These are phyloP conservation scores for Corythornis vintsioides DNA, from an alignment of 2,113 vertebrate genomes.

Conservation along the genomic window DNA sequence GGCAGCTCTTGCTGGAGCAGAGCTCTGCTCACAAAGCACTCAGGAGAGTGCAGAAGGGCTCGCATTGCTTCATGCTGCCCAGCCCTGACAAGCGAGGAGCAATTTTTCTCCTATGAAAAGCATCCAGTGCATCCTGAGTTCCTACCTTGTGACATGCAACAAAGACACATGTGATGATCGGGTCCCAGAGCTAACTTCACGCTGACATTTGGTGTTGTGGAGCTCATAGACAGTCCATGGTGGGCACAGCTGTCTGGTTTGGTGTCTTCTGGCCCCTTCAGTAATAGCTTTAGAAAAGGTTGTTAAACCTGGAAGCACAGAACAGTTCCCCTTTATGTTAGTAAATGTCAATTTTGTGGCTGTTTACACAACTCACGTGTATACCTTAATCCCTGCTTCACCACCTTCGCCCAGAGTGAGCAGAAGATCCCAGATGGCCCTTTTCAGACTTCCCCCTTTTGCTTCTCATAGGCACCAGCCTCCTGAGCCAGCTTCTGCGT, in stretches of 20 bases:
- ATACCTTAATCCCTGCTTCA: not conserved
- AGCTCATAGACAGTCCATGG: rapidly evolving
- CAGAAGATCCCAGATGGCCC: not conserved
- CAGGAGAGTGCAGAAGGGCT: not conserved
- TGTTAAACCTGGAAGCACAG: not conserved
- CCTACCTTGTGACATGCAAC: not conserved
- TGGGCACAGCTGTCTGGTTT: not conserved
- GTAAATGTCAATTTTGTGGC: not conserved
- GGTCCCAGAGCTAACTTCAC: not conserved
- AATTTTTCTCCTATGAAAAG: not conserved
- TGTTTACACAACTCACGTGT: rapidly evolving
- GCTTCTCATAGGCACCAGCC: not conserved
- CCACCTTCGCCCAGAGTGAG: not conserved
- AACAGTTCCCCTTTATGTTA: not conserved
- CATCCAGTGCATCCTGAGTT: not conserved
- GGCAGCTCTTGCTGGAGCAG: not conserved
- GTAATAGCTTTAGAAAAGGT: not conserved
- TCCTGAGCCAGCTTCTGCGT: not conserved
- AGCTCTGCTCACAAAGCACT: not conserved
- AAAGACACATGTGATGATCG: rapidly evolving
- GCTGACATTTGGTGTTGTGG: rapidly evolving
- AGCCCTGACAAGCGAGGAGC: not conserved
- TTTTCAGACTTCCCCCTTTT: not conserved
- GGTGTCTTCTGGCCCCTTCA: not conserved
- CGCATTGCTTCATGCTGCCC: not conserved